A percentile compares a stretch with the other conserved stretches of the same genome.
Conservation (phyloP, 2,113 vertebrate genomes). For the Ceyx melanurus region DNA sequence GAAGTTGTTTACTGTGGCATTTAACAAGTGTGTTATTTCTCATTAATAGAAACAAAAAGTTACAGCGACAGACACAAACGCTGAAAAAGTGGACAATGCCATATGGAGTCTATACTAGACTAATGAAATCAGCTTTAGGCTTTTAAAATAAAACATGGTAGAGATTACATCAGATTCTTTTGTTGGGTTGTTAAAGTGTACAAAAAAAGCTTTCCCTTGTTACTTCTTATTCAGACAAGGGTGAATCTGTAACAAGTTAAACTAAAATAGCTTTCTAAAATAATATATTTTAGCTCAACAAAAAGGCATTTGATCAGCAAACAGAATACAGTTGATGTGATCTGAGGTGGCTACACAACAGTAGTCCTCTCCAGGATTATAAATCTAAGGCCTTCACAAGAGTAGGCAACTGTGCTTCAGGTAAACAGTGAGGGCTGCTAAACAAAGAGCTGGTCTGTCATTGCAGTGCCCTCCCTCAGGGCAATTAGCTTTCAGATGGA, state of each 20-base stretch:
- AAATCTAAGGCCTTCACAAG: neutral
- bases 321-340: neutral
- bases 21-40: neutral
- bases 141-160: neutral
- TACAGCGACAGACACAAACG: neutral
- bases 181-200: no score
- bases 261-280: neutral
- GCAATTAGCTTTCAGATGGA: neutral
- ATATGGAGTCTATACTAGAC: neutral
- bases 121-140: neutral
- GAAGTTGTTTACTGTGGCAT: neutral
- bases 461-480: neutral
- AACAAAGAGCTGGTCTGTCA: neutral
- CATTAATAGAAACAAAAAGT: neutral
- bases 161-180: neutral
- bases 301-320: neutral
- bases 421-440: neutral
- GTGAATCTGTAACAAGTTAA: neutral
- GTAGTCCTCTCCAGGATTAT: neutral
- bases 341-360: neutral
- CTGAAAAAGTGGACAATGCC: neutral
- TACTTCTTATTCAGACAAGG: no score
- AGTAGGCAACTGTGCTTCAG: neutral
- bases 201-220: no score
- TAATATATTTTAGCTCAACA: neutral